Conservation (phyloP, 1,140 invertebrate species). For the Pinna nobilis region DNA sequence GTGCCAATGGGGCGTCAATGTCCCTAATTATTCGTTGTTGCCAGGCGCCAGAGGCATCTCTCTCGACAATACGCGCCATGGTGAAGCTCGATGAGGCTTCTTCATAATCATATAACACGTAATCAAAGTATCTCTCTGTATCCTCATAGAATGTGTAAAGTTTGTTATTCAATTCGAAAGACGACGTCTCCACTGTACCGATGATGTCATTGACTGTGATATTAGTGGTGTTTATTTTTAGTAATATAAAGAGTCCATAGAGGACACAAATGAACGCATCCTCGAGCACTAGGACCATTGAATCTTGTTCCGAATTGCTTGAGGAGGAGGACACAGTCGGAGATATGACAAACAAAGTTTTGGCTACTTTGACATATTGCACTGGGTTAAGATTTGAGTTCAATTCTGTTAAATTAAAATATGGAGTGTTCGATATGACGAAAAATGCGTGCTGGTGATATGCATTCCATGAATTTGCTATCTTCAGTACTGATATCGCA, state of each 20-base stretch:
- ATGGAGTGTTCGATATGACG: not conserved
- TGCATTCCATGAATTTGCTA: not conserved
- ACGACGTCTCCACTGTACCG: not conserved
- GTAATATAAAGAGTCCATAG: too few relatives aligned
- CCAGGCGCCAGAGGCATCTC: not conserved
- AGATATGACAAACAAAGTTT: not conserved
- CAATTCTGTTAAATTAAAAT: conserved; percentile 1
- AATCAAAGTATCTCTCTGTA: conserved; percentile 5
- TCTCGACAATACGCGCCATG: not conserved
- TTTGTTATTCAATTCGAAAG: not conserved
- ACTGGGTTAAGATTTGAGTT: not conserved
- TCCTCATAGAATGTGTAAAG: too few relatives aligned
- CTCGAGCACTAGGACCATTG: not conserved
- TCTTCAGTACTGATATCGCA: not conserved
- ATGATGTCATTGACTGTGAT: not conserved
- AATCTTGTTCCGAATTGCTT: not conserved
- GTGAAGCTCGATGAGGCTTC: not conserved
- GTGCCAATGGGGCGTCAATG: not conserved
- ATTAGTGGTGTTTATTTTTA: too few relatives aligned
- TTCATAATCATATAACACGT: conserved; percentile 1
- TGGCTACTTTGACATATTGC: too few relatives aligned
- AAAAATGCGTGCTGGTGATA: not conserved
- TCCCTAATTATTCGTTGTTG: not conserved
- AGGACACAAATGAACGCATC: conserved; percentile 6
- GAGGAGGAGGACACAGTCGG: not conserved